Evolutionary conservation across 2,113 vertebrate genomes (phyloP), one percentile per base, ranked within the genome.

Genomic region (Mungos mungo): DNA sequence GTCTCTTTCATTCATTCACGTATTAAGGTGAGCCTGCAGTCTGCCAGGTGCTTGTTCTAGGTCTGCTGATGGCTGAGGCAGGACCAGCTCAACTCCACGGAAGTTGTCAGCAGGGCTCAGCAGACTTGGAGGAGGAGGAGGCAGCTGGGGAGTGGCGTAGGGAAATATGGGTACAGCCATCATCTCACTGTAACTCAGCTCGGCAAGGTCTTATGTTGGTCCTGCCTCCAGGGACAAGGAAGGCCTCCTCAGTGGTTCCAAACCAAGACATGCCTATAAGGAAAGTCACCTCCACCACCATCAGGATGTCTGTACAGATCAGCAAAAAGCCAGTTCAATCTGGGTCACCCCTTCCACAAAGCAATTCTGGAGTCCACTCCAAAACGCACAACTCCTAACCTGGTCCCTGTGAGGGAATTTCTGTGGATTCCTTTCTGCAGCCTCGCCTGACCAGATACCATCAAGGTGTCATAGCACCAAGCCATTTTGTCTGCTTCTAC

Each of bases 91-190:
- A 31, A 33, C 16, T 33, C 38, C 31, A 77, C 12, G 68, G 29
- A 9, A 80, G 45, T 3, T 18, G 68, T 76, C 41, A 35, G n/a
- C 69, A 80, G 38, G 65, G 47, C 71, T 21, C 33, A 54, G 52
- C 79, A 77, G 80, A 60, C 21, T 72, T n/a, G 23, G 1, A 52
- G 66, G 41, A 66, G 65, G 84, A 84, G n/a, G 68, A 41, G 21
- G 60, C 10, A 10, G 33, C 27, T 21, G 15, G 35, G 35, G 50
- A 4, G 4, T 3, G 33, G 27, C 0, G 0, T 7, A 2, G 25
- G 71, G 27, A 60, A 31, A 25, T 5, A 38, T 31, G 6, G 19
- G 11, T n/a, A 27, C 7, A 14, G 71, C 74, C 35, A 76, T 50
- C 13, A 29, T 27, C 18, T 79, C 77, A 66, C 13, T 57, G 35